Percentiles rank a stretch among this genome's conserved stretches.
These are phyloP conservation scores for Molossus alvarezi DNA, from an alignment of 2,797 vertebrate genomes.

Conservation along the genomic window DNA sequence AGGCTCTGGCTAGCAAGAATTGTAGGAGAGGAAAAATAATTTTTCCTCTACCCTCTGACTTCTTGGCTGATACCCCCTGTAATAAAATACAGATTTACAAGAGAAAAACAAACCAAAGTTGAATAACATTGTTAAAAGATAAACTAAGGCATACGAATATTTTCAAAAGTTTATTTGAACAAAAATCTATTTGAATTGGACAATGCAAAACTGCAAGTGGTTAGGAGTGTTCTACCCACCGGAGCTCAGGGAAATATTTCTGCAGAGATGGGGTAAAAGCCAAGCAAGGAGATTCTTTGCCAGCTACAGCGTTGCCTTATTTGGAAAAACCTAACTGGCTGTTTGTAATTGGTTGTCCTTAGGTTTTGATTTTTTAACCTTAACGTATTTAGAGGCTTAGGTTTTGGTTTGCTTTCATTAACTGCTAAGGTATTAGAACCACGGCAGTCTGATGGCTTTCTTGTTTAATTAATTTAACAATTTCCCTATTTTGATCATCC, in stretches of 20 bases:
- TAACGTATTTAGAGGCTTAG: neutral
- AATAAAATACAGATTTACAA: neutral
- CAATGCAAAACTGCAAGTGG: neutral
- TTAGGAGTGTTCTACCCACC: neutral
- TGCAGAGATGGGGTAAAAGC: neutral
- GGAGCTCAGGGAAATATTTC: neutral
- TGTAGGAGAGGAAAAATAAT: neutral
- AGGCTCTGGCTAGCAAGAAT: neutral
- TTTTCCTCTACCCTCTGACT: neutral
- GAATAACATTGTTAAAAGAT: neutral
- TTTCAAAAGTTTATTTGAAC: neutral
- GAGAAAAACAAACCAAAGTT: neutral
- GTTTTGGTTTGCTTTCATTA: neutral
- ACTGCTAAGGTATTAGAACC: neutral
- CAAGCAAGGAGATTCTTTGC: neutral
- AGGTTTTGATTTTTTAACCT: too few species aligned
- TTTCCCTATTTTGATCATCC: neutral
- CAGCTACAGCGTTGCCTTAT: too few species aligned
- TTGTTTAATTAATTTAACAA: neutral
- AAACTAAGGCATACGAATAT: neutral
- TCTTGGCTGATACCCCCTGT: neutral
- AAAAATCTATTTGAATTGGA: neutral
- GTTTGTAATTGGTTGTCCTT: too few species aligned
- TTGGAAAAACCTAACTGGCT: too few species aligned
- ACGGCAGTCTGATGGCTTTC: neutral